Percentiles rank a stretch among this genome's conserved stretches.
phyloP scores from a whole-genome alignment of 2,113 vertebrate species.

The Cryptotis parvus region DNA sequence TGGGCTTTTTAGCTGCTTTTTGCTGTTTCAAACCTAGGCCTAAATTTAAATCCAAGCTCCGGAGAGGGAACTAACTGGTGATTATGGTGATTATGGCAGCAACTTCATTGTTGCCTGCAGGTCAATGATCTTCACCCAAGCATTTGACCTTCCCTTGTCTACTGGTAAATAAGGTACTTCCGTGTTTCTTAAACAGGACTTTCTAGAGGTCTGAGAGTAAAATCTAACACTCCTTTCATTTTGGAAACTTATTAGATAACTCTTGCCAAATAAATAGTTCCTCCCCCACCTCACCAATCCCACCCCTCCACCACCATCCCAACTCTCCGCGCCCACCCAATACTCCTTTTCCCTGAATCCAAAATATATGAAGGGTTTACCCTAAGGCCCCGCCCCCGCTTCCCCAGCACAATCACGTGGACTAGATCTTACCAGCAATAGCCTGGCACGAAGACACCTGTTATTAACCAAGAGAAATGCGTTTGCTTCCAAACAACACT shows the following conservation, averaged over 20 bases:
- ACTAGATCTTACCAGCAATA: too few species aligned
- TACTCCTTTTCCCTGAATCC: not conserved
- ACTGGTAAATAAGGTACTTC: conserved; percentile 23
- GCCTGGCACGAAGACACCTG: too few species aligned
- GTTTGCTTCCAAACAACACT: too few species aligned
- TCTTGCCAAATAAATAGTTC: not conserved
- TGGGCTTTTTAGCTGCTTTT: conserved; percentile 62
- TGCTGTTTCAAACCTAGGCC: conserved; percentile 64
- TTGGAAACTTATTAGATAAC: conserved; percentile 34
- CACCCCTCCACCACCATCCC: too few species aligned
- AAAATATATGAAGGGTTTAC: not conserved
- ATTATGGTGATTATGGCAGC: conserved; percentile 16
- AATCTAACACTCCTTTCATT: conserved; percentile 20
- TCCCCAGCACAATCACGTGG: too few species aligned
- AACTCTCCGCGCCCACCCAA: conserved; percentile 9
- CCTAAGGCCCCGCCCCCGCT: too few species aligned
- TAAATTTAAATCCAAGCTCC: conserved; percentile 65
- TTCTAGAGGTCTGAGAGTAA: not conserved
- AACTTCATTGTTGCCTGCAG: conserved; percentile 42
- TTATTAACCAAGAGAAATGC: too few species aligned
- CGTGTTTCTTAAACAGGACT: not conserved
- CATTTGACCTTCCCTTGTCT: not conserved
- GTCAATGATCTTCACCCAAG: conserved; percentile 6
- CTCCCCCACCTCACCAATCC: too few species aligned
- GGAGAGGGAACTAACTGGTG: not conserved